Evolutionary conservation across 2,797 vertebrate species (phyloP), one percentile per base, ranked within the genome.

Genomic region (Chloroceryle amazona): DNA sequence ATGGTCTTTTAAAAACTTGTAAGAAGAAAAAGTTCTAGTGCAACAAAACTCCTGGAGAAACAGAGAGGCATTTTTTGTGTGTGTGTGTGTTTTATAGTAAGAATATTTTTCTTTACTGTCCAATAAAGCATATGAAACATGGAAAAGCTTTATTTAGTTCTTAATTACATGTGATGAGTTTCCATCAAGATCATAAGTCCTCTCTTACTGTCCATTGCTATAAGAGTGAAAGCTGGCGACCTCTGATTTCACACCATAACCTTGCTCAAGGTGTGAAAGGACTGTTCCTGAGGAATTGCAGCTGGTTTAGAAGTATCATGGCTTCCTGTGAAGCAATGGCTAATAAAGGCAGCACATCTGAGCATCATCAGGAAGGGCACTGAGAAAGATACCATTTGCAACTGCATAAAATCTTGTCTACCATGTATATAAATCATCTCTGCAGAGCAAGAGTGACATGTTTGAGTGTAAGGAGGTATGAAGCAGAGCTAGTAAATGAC

Each of bases 261-360:
- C 37, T 94, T 88, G 16, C 18, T 81, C 60, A 72, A 37, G 10
- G 29, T 60, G 26, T 86, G 58, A 92, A 80, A 76, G 54, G 11
- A 79, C 10, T 29, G 16, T 33, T 92, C 35, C 37, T n/a, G 25
- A 71, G 70, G 49, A 89, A 86, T 85, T 47, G 4, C 12, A 79
- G 22, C 42, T 76, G 18, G 13, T 75, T 71, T 83, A 49, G 65
- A 96, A 57, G 23, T 41, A 57, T 13, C 19, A 21, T 18, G 31
- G 52, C 41, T 96, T 68, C 76, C 54, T 61, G 57, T 12, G 12
- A 95, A 86, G 65, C 42, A 78, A 67, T 61, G 55, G 31, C 70
- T 75, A 35, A 84, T 90, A 57, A 91, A 81, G 81, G 13, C 37
- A 86, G 68, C 18, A n/a, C 5, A 12, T 82, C 31, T 58, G 25